These are phyloP conservation scores for silkworm (Bombyx mori) DNA, from an alignment of 1,140 invertebrate genomes.

Conservation along the genomic window DNA sequence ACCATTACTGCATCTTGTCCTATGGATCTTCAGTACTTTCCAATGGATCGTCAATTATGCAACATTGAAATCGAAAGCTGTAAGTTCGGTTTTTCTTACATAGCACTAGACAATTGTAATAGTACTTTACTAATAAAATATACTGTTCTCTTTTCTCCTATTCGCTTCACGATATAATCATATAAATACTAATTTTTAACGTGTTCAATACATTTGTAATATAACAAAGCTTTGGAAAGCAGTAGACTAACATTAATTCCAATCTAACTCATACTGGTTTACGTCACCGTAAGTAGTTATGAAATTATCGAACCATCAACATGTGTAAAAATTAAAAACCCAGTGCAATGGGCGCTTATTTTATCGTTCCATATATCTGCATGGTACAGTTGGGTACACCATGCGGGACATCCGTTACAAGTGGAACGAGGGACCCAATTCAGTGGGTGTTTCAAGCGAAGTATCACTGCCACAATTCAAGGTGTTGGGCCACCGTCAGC, in stretches of 20 bases:
- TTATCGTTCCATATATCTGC: constrained; percentile 75
- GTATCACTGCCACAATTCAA: constrained; percentile 96
- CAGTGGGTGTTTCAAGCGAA: constrained; percentile 92
- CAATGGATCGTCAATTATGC: constrained; percentile 97
- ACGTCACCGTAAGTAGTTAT: no score
- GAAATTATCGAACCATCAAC: no score
- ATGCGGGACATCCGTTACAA: constrained; percentile 97
- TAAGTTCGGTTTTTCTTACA: constrained; percentile 77
- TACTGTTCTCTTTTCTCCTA: no score
- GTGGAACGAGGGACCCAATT: constrained; percentile 93
- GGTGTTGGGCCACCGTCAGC: constrained; percentile 90
- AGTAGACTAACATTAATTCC: no score
- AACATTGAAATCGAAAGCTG: constrained; percentile 98
- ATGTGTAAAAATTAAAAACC: constrained; percentile 54
- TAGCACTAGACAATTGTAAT: no score
- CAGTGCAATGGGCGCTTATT: constrained; percentile 75
- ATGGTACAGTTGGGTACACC: constrained; percentile 92
- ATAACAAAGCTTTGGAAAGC: no score
- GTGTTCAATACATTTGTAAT: no score
- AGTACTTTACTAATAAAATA: no score
- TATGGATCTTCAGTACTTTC: constrained; percentile 98
- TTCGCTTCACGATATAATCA: no score
- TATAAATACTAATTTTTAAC: no score
- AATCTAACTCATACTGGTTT: no score
- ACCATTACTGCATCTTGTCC: constrained; percentile 98